Conservation (phyloP, 2,113 vertebrate genomes). For the Poeciliopsis occidentalis region DNA sequence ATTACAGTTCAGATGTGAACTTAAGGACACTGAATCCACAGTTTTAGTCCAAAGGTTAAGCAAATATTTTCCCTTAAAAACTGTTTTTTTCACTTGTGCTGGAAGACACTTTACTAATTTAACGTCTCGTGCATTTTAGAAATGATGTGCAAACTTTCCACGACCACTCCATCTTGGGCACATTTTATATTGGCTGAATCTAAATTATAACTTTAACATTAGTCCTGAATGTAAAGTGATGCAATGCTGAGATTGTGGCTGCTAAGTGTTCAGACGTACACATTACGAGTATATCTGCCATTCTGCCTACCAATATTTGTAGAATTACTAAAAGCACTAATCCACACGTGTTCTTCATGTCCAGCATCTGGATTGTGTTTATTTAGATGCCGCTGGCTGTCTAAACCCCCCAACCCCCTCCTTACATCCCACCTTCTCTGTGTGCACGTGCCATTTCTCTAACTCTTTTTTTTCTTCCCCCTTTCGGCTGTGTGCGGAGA, state of each 20-base stretch:
- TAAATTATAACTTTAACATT: not conserved
- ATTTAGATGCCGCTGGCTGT: slow-evolving; percentile 65
- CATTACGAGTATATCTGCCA: slow-evolving; percentile 25
- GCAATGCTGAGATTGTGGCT: not conserved
- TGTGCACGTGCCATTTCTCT: not conserved
- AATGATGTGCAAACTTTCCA: not conserved
- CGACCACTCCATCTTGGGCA: not conserved
- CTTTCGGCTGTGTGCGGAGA: slow-evolving; percentile 12
- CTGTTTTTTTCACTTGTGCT: no score
- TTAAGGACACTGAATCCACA: no score
- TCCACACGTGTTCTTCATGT: slow-evolving; percentile 53
- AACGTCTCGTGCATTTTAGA: no score
- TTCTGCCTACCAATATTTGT: slow-evolving; percentile 30
- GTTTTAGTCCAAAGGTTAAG: no score
- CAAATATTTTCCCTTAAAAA: no score
- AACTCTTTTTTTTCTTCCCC: not conserved
- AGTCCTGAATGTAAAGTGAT: not conserved
- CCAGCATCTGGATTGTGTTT: slow-evolving; percentile 75
- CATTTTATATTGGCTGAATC: not conserved
- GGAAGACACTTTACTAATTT: no score
- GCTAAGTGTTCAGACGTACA: not conserved
- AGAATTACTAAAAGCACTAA: slow-evolving; percentile 46
- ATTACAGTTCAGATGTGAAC: no score
- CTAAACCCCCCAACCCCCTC: slow-evolving; percentile 5
- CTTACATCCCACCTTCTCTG: not conserved